Base-by-base conservation (phyloP, 1,140 invertebrate species). In the Himalopsyche phryganea region DNA sequence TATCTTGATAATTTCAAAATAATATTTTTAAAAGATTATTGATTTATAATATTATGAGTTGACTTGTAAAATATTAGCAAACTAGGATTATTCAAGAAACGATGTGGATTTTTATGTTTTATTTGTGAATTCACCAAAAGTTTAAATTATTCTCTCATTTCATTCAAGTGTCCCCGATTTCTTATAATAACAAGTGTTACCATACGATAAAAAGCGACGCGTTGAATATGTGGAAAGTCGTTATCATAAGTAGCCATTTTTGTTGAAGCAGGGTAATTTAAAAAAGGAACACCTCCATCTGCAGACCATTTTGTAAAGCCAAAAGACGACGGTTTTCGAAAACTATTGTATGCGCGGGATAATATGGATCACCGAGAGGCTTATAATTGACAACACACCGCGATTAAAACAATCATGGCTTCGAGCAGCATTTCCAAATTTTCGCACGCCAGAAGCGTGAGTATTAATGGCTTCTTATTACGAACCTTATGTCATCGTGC, bases 241-340 rank as follows among this genome's bases (percentile, higher is more conserved):
- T 28, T 28, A 28, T 28, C 23, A 28, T 5, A 9, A 28, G 23
- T 28, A 28, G 52, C 52, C 52, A 55, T 55, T 47, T 55, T 55
- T 55, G 33, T 15, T 19, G 47, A 47, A 42, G 42, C 42, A 44
- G 46, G 47, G 38, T 46, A 28, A 47, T 53, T 41, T 42, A 56
- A 56, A 45, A 20, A 56, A 45, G 49, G 44, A 32, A n/a, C 47
- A 50, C 38, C 54, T 49, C 54, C 54, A 56, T 56, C 54, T 56
- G 54, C 54, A 56, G 54, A 41, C 54, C 54, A 56, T 56, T 56
- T 56, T 56, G 46, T 56, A 56, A 56, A 56, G 54, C 54, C 54
- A 42, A 19, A 42, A 23, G 54, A 56, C 54, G 45, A 49, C 41
- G 14, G 46, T 55, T 47, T 46, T 32, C 35, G 46, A 42, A 13